Percentiles rank a stretch among this genome's conserved stretches.
phyloP scores from a whole-genome alignment of 2,888 invertebrate genomes.

The Himalopsyche anomala region DNA sequence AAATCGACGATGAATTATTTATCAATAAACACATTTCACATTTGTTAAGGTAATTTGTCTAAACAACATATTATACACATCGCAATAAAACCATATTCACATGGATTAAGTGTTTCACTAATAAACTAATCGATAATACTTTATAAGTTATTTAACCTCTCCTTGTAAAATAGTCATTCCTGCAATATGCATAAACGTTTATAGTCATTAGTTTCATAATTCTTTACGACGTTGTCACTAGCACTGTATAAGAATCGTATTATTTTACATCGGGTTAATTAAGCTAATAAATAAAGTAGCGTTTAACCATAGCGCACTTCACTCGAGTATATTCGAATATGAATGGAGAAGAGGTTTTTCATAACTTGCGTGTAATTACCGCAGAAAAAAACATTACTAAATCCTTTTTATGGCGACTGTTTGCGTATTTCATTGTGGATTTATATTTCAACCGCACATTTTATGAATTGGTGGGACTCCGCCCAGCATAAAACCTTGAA shows the following conservation, averaged over 20 bases:
- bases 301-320: neutral
- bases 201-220: constrained; percentile 11
- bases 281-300: constrained; percentile 13
- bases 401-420: neutral
- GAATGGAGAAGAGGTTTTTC: neutral
- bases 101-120: constrained; percentile 38
- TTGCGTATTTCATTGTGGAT: neutral
- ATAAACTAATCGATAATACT: constrained; percentile 48
- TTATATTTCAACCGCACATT: neutral
- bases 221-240: neutral
- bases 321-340: constrained; percentile 26
- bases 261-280: neutral
- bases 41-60: neutral
- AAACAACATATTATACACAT: constrained; percentile 47
- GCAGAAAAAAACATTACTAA: neutral
- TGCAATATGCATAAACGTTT: neutral
- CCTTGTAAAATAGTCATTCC: neutral
- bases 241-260: neutral
- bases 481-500: constrained; percentile 48
- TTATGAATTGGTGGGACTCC: constrained; percentile 44
- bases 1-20: neutral
- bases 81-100: constrained; percentile 48
- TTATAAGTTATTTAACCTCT: constrained; percentile 1
- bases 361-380: neutral
- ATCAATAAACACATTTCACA: constrained; percentile 33